Percentiles rank a stretch among this genome's conserved stretches.
Evolutionary conservation across 2,113 vertebrate species (phyloP).

Genomic region (Furnarius figulus): DNA sequence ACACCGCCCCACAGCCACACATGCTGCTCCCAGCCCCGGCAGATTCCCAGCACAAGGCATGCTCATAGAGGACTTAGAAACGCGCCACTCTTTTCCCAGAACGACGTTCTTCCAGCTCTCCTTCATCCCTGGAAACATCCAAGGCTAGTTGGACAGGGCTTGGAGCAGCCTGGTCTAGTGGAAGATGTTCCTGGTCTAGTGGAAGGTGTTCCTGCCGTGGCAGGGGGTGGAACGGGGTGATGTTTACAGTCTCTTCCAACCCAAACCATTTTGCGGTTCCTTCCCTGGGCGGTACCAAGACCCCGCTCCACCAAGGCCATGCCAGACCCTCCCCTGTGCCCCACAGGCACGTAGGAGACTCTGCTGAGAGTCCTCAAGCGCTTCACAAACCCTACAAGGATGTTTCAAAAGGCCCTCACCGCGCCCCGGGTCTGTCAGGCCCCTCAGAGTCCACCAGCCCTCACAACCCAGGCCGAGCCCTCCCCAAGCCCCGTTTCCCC

Average conservation of each 20-base stretch:
- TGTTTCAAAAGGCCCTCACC: not conserved
- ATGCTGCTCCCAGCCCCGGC: not conserved
- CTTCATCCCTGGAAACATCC: not conserved
- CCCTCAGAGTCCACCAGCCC: rapidly evolving
- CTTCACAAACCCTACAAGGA: not conserved
- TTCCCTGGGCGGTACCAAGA: not conserved
- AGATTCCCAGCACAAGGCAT: not conserved
- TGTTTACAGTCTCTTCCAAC: not conserved
- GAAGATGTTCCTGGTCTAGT: not conserved
- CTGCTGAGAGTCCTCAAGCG: rapidly evolving
- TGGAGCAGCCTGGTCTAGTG: not conserved
- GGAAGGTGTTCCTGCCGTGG: not conserved
- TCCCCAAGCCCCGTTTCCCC: not conserved
- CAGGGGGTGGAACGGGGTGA: not conserved
- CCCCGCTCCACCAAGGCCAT: rapidly evolving
- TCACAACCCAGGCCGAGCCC: not conserved
- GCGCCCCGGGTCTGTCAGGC: rapidly evolving
- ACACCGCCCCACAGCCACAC: not conserved
- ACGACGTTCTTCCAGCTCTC: not conserved
- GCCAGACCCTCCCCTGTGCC: too few relatives aligned
- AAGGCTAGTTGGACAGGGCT: not conserved
- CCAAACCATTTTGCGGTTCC: not conserved
- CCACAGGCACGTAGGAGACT: not conserved
- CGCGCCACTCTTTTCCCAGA: not conserved
- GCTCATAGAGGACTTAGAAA: not conserved